Conservation (phyloP, 1,140 invertebrate species). For the Solenopsis invicta region DNA sequence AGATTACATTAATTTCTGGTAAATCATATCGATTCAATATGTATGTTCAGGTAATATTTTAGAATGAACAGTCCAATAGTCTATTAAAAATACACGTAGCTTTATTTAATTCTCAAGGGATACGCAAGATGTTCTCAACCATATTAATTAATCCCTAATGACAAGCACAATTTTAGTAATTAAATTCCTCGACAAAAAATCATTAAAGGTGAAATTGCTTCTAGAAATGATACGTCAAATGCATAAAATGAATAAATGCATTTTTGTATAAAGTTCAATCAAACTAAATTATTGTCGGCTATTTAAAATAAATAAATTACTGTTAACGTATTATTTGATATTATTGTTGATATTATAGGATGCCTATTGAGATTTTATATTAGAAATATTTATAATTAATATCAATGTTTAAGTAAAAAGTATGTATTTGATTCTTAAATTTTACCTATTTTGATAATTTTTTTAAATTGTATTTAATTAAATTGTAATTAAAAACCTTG, state of each 20-base stretch:
- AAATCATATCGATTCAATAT: background rate
- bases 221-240: background rate
- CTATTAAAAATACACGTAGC: background rate
- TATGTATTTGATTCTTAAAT: background rate
- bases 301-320: constrained; percentile 13
- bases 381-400: background rate
- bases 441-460: background rate
- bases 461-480: background rate
- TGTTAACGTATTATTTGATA: background rate
- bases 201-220: background rate
- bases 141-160: background rate
- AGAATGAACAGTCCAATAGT: background rate
- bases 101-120: background rate
- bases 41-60: background rate
- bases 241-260: background rate
- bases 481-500: background rate
- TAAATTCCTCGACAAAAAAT: background rate
- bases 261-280: background rate
- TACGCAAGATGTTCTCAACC: background rate
- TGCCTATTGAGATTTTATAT: rapidly evolving
- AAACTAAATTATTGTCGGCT: background rate
- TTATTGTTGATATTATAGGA: background rate
- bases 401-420: background rate
- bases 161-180: background rate
- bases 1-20: background rate